Percentiles rank a stretch among this genome's conserved stretches.
Evolutionary conservation across 2,113 vertebrate genomes (phyloP).

Genomic region (Leucoraja erinaceus): DNA sequence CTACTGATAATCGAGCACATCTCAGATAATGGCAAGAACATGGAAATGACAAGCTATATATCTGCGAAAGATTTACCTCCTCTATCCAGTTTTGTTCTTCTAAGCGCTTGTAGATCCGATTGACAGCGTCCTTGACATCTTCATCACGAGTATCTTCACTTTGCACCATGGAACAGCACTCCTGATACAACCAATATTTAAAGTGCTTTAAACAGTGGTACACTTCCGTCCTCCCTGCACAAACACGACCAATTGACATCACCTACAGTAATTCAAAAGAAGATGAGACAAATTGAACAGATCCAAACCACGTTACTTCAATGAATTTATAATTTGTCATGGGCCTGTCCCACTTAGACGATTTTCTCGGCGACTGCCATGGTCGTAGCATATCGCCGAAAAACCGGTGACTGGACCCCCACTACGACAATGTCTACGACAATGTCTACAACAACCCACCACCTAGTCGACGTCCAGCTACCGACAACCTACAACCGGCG

Average conservation of each 20-base stretch:
- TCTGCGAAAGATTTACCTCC: slow-evolving; percentile 52
- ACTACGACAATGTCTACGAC: no score
- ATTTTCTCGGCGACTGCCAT: no score
- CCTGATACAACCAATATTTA: slow-evolving; percentile 68
- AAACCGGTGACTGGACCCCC: no score
- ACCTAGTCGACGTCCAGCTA: no score
- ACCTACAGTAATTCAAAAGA: slow-evolving; percentile 49
- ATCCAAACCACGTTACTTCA: background rate
- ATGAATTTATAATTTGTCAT: background rate
- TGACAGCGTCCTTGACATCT: slow-evolving; percentile 64
- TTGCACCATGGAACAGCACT: slow-evolving; percentile 52
- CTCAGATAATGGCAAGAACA: background rate
- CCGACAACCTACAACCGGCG: no score
- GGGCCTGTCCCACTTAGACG: no score
- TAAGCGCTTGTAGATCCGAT: slow-evolving; percentile 54
- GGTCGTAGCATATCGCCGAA: no score
- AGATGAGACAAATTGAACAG: background rate
- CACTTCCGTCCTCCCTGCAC: slow-evolving; percentile 63
- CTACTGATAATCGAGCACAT: background rate
- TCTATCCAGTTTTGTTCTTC: slow-evolving; percentile 61
- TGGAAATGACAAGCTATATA: background rate
- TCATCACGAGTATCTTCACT: slow-evolving; percentile 49
- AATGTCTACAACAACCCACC: no score
- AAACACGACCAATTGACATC: slow-evolving; percentile 61
- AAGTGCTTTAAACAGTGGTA: slow-evolving; percentile 75